Base-by-base conservation (phyloP, 2,888 invertebrate species). In the Sesamia inferens region DNA sequence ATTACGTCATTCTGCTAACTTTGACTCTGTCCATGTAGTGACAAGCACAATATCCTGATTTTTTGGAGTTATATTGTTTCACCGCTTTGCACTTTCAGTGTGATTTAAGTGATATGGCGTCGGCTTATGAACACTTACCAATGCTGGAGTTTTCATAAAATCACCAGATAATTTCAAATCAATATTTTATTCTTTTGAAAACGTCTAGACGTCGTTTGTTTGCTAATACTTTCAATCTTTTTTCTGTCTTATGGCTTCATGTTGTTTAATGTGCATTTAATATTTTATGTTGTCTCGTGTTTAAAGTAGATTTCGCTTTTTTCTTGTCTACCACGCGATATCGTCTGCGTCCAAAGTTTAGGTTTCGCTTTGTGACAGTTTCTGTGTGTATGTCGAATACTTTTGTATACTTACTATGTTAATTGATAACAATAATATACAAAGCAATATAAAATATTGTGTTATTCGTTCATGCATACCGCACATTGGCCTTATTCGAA, bases 401-500 rank as follows among this genome's bases (percentile, higher is more conserved):
- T 69, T 69, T 82, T 81, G 68, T 85, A 59, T 79, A 80, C 67
- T 81, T 79, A 80, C 67, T 81, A 66, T 54, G 76, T 70, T 73
- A 74, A 55, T 78, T 77, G 13, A 76, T 86, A 84, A 82, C 79
- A 79, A 79, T 82, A 79, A 76, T 78, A 71, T 76, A 74, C 72
- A 81, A 80, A 82, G 77, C 81, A 85, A 82, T 79, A 86, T 80
- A 69, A 78, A 71, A 79, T 82, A 82, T 76, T 87, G 82, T 83
- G 68, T 81, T 81, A 78, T 85, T 85, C 79, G 73, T 85, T 84
- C 85, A 81, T 80, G 78, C 83, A 81, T 80, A 90, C 86, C 87
- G 82, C 84, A 87, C 85, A 87, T 92, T 91, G 91, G 92, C 93
- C 92, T 93, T 93, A 92, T 87, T 92, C 91, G 89, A 89, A 89